Base-by-base conservation (phyloP, 2,113 vertebrate genomes). In the Bufo bufo region DNA sequence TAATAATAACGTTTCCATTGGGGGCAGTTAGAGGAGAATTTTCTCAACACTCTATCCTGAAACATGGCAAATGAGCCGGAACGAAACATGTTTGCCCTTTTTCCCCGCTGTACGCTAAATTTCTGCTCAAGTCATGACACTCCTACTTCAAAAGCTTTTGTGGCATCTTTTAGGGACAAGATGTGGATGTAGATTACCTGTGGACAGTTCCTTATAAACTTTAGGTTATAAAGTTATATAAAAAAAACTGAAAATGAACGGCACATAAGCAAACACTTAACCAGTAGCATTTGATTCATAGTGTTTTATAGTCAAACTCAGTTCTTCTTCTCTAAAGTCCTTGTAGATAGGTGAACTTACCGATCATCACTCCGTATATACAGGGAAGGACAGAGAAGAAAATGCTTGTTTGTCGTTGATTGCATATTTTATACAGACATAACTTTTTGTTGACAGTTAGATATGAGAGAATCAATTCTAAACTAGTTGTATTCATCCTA, bases 1-100 rank as follows among this genome's bases (percentile, higher is more conserved):
- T 13, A 89, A 85, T 11, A 90, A 90, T 11, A 72, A 87, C 50
- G 65, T 59, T 84, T 82, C 81, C 82, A 84, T 11, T 58, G 82
- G 81, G 87, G 52, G 63, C 43, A 59, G 74, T 89, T 83, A 83
- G 77, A 77, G 47, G 80, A n/a, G 80, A 77, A 65, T 77, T 75
- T 75, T 89, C 82, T 89, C 81, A 69, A 50, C 82, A 75, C 59
- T 84, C 47, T 33, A 56, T 84, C 81, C 72, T 84, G 82, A 84
- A 89, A 89, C 87, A 84, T 84, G 58, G 74, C 49, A 89, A 84
- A 69, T 83, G 82, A 77, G 61, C 59, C 13, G 72, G 74, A 78
- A 89, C 54, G 9, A 58, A 84, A 66, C 71, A 83, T 77, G 71
- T 19, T 77, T 63, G 45, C 71, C 81, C 58, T 65, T 56, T 75